Conservation (phyloP, 2,888 invertebrate genomes). For the Alloscopus bannaensis region DNA sequence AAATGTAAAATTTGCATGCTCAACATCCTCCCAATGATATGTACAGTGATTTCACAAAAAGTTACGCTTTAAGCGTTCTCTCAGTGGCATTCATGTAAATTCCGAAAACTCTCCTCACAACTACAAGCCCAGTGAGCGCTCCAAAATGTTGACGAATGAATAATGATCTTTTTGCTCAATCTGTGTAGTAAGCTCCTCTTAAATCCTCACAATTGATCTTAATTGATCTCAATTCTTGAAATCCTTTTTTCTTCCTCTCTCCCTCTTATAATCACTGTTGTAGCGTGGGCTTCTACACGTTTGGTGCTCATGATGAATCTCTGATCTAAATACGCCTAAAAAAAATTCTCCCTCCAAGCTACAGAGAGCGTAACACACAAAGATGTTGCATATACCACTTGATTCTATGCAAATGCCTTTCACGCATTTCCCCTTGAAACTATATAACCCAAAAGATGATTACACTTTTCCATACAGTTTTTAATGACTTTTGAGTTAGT, state of each 20-base stretch:
- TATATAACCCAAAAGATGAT: constrained; percentile 27
- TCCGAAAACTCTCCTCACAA: background rate
- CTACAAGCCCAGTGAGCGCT: background rate
- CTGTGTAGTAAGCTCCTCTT: constrained; percentile 62
- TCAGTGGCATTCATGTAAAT: constrained; percentile 16
- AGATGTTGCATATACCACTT: background rate
- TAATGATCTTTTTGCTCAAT: constrained; percentile 69
- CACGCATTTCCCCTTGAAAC: constrained; percentile 44
- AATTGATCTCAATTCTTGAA: constrained; percentile 73
- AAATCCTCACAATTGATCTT: constrained; percentile 73
- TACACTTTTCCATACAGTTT: constrained; percentile 33
- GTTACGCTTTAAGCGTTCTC: constrained; percentile 24
- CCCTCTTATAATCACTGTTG: constrained; percentile 46
- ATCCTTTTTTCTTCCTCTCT: constrained; percentile 44
- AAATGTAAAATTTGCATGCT: constrained; percentile 56
- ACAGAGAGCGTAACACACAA: constrained; percentile 8
- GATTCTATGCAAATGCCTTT: constrained; percentile 24
- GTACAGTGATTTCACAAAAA: constrained; percentile 47
- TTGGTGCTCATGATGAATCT: constrained; percentile 32
- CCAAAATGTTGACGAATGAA: constrained; percentile 59
- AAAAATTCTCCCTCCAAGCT: constrained; percentile 58
- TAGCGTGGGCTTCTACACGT: constrained; percentile 51
- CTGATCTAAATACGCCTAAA: constrained; percentile 62
- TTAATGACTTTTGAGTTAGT: constrained; percentile 52
- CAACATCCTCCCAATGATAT: background rate